phyloP scores from a whole-genome alignment of 1,140 invertebrate species.

The Akabosia matsudoensis region DNA sequence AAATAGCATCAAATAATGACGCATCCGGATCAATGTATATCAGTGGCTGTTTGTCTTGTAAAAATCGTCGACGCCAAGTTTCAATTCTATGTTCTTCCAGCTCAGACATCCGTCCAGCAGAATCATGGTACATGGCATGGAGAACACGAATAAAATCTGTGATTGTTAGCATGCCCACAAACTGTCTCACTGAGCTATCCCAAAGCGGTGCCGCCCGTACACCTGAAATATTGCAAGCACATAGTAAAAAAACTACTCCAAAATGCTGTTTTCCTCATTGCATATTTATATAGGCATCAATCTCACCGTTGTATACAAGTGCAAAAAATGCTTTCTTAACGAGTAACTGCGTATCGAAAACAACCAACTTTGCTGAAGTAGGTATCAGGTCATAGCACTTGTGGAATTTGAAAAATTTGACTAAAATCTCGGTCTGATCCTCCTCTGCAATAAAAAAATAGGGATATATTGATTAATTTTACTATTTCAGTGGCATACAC shows the following conservation, averaged over 20 bases:
- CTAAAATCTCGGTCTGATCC: constrained; percentile 93
- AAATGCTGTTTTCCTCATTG: constrained; percentile 10
- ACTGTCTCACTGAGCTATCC: constrained; percentile 88
- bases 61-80: constrained; percentile 77
- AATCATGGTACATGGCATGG: constrained; percentile 91
- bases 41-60: constrained; percentile 58
- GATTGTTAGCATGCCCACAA: constrained; percentile 96
- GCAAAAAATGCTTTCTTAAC: constrained; percentile 99
- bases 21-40: constrained; percentile 84
- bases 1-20: constrained; percentile 88
- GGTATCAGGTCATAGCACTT: constrained; percentile 99
- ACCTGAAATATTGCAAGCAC: constrained; percentile 57
- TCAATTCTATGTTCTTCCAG: constrained; percentile 96
- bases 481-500: neutral
- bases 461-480: neutral
- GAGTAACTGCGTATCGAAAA: constrained; percentile 97
- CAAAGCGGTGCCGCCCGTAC: constrained; percentile 96
- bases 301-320: constrained; percentile 92
- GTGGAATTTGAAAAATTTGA: constrained; percentile 99
- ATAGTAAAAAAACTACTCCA: constrained; percentile 10
- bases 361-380: constrained; percentile 96
- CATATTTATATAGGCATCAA: neutral
- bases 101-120: constrained; percentile 76
- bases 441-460: constrained; percentile 73
- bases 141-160: constrained; percentile 99